A percentile compares a stretch with the other conserved stretches of the same genome.
Conservation (phyloP, 2,113 vertebrate species). For the Natator depressus region DNA sequence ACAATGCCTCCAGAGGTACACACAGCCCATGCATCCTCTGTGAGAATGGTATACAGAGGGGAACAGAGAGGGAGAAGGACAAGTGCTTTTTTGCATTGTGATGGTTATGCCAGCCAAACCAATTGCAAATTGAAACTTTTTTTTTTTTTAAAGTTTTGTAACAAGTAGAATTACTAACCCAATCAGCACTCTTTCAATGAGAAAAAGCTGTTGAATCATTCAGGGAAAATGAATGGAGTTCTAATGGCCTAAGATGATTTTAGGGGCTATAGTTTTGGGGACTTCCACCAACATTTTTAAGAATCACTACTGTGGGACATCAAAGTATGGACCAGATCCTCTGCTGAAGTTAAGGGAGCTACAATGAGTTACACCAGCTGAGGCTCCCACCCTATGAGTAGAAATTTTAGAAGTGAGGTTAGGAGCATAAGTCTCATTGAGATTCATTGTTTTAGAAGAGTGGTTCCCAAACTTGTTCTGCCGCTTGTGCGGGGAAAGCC, state of each 20-base stretch:
- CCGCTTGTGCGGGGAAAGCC: no score
- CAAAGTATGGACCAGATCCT: neutral
- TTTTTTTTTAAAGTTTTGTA: neutral
- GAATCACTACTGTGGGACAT: neutral
- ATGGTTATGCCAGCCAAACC: neutral
- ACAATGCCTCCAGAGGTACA: neutral
- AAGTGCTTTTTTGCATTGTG: neutral
- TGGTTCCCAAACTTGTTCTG: no score
- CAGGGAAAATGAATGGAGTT: neutral
- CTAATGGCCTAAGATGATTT: neutral
- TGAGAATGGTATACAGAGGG: neutral
- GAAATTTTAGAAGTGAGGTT: no score
- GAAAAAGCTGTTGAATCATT: neutral
- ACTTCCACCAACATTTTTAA: no score
- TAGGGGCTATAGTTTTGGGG: neutral
- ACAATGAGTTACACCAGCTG: neutral
- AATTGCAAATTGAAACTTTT: neutral
- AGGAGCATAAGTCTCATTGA: neutral
- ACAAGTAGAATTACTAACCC: neutral
- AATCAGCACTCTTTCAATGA: neutral
- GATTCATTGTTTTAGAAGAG: neutral
- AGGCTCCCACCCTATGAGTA: neutral
- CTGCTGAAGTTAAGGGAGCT: neutral
- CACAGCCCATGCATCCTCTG: neutral
- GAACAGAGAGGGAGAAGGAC: neutral